Evolutionary conservation across 2,888 invertebrate species (phyloP).

Genomic region (Pseudolycoriella hygida): DNA sequence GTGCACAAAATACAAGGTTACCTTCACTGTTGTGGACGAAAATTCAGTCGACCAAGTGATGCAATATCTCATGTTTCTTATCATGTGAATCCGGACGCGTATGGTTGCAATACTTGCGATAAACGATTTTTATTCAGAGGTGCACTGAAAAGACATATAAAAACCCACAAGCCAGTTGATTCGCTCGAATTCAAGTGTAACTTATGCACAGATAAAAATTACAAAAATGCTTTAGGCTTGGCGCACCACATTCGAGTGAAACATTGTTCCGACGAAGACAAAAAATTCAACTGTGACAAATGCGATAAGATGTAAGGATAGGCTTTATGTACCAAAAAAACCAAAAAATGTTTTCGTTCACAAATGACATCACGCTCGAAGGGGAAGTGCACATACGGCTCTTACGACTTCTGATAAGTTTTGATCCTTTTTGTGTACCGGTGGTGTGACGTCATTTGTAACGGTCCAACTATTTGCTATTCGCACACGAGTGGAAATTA

Average conservation of each 20-base stretch:
- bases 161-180: background rate
- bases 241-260: background rate
- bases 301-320: conserved; percentile 20
- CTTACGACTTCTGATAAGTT: too few relatives aligned
- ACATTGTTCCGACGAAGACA: conserved; percentile 2
- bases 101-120: conserved; percentile 9
- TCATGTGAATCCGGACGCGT: conserved; percentile 25
- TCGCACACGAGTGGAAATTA: too few relatives aligned
- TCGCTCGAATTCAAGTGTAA: background rate
- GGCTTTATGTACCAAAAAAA: too few relatives aligned
- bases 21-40: conserved; percentile 23
- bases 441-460: too few relatives aligned
- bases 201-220: background rate
- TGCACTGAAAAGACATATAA: conserved; percentile 21
- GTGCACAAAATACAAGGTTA: conserved; percentile 22
- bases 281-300: conserved; percentile 17
- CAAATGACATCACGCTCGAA: too few relatives aligned
- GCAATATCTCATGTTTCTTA: conserved; percentile 25
- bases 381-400: too few relatives aligned
- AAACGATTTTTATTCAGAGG: conserved; percentile 21
- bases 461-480: too few relatives aligned
- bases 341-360: too few relatives aligned
- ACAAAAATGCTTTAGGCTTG: background rate
- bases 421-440: too few relatives aligned
- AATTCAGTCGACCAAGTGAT: conserved; percentile 22